phyloP scores from a whole-genome alignment of 1,140 invertebrate genomes.

The Heterodera carotae region DNA sequence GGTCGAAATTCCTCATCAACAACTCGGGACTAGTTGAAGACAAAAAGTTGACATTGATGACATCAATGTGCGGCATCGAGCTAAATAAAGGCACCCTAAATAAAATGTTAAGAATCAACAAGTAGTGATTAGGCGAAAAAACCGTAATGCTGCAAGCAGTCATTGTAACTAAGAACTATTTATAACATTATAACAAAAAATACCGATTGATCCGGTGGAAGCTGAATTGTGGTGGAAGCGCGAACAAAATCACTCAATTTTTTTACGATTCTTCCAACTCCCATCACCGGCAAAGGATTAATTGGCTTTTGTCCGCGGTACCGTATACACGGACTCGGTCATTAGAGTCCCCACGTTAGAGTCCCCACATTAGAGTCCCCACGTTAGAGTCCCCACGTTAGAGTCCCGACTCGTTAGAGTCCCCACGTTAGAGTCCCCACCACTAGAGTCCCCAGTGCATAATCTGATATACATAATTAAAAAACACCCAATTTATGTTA shows the following conservation, averaged over 20 bases:
- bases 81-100: too few species aligned
- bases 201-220: conserved; percentile 76
- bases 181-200: neutral
- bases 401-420: too few species aligned
- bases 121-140: conserved; percentile 68
- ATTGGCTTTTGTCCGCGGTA: too few species aligned
- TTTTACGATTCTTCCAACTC: conserved; percentile 85
- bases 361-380: too few species aligned
- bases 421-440: too few species aligned
- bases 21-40: conserved; percentile 97
- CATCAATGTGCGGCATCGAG: conserved; percentile 66
- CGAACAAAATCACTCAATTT: conserved; percentile 94
- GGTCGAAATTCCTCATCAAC: conserved; percentile 96
- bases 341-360: too few species aligned
- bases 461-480: too few species aligned
- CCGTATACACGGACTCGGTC: too few species aligned
- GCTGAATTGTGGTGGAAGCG: conserved; percentile 86
- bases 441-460: too few species aligned
- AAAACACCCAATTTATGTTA: too few species aligned
- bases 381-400: too few species aligned
- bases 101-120: conserved; percentile 68
- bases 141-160: conserved; percentile 91
- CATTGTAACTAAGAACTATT: conserved; percentile 75
- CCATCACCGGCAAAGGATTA: conserved; percentile 96
- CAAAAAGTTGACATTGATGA: conserved; percentile 97